Percentiles rank a stretch among this genome's conserved stretches.
Evolutionary conservation across 2,113 vertebrate species (phyloP).

Genomic region (Colaptes auratus): DNA sequence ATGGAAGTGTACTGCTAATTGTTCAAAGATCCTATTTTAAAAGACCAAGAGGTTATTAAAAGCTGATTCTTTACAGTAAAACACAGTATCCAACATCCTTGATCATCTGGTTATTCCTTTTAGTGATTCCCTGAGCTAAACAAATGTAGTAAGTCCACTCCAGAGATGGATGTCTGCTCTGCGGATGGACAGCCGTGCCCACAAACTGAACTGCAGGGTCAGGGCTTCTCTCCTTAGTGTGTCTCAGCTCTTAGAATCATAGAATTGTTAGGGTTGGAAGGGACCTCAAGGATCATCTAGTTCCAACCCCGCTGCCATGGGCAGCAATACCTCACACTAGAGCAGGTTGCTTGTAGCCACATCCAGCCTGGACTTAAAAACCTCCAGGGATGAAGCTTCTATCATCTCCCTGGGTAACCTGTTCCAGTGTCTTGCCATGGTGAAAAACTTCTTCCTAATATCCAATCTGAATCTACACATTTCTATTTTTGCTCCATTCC

Average conservation of each 20-base stretch:
- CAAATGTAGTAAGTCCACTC: background rate
- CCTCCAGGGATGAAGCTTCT: too few relatives aligned
- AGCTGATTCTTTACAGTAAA: background rate
- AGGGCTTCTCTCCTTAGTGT: background rate
- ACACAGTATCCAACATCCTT: background rate
- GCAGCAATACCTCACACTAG: too few relatives aligned
- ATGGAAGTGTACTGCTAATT: background rate
- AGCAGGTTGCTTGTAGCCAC: too few relatives aligned
- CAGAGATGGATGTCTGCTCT: background rate
- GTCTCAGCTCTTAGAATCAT: background rate
- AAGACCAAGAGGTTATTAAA: background rate
- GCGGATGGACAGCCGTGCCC: fast-evolving
- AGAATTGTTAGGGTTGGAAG: too few relatives aligned
- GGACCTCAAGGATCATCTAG: too few relatives aligned
- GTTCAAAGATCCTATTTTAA: background rate
- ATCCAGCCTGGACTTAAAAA: too few relatives aligned
- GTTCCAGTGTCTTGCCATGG: too few relatives aligned
- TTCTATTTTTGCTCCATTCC: too few relatives aligned
- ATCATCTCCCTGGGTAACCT: too few relatives aligned
- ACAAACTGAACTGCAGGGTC: background rate
- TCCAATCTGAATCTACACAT: too few relatives aligned
- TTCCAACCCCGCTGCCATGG: too few relatives aligned
- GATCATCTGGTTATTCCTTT: background rate
- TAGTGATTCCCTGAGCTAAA: background rate
- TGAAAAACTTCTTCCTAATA: too few relatives aligned